These are phyloP conservation scores for Odontomyia ornata DNA, from an alignment of 2,888 invertebrate genomes.

Conservation along the genomic window DNA sequence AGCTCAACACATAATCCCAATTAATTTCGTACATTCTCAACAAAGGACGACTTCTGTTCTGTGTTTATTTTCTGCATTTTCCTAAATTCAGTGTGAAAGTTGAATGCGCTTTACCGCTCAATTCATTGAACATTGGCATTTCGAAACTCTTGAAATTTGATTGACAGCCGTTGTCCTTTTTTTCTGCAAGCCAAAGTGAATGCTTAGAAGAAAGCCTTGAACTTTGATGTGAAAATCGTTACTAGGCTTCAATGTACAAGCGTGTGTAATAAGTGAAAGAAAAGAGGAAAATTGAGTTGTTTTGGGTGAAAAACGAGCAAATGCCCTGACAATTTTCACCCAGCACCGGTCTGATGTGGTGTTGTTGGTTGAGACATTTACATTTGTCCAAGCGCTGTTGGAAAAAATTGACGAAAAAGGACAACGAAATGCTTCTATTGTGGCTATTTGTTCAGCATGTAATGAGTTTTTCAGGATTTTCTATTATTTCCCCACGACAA, in stretches of 20 bases:
- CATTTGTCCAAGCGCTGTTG: neutral
- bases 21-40: conserved; percentile 38
- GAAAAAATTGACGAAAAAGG: conserved; percentile 20
- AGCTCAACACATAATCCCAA: conserved; percentile 39
- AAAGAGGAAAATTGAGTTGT: conserved; percentile 33
- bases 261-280: neutral
- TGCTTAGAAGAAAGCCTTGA: conserved; percentile 25
- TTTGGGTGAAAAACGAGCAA: conserved; percentile 41
- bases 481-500: conserved; percentile 42
- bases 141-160: conserved; percentile 36
- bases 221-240: conserved; percentile 20
- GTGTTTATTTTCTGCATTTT: neutral
- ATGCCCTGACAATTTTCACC: conserved; percentile 32
- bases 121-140: conserved; percentile 15
- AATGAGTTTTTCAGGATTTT: conserved; percentile 50
- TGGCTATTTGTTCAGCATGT: conserved; percentile 46
- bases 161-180: conserved; percentile 43
- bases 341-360: neutral
- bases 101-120: neutral
- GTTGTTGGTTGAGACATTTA: neutral
- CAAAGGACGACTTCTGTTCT: conserved; percentile 25
- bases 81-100: conserved; percentile 32
- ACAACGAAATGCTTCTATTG: conserved; percentile 35
- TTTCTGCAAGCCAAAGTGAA: neutral
- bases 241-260: too few species aligned